These are phyloP conservation scores for Sander lucioperca DNA, from an alignment of 2,113 vertebrate species.

Conservation along the genomic window DNA sequence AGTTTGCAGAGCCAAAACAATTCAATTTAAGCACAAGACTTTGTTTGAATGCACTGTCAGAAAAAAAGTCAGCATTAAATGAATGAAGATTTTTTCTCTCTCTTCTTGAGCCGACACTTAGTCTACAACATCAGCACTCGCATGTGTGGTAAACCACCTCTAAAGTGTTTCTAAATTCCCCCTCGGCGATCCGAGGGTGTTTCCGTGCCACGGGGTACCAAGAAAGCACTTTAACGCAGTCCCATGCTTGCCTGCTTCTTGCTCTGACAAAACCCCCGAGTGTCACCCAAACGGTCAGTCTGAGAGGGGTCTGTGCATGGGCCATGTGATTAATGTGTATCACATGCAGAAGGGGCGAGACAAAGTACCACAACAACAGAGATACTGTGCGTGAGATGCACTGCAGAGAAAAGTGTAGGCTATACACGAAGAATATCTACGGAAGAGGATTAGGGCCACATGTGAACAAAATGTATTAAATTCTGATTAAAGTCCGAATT, in stretches of 20 bases:
- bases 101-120: constrained; percentile 5
- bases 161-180: constrained; percentile 62
- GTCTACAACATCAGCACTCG: constrained; percentile 4
- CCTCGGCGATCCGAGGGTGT: constrained; percentile 43
- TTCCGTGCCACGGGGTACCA: constrained; percentile 59
- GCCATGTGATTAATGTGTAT: constrained; percentile 39
- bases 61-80: background rate
- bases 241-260: constrained; percentile 16
- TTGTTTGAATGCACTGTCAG: background rate
- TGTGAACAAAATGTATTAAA: too few relatives aligned
- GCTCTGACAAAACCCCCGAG: too few relatives aligned
- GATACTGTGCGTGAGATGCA: background rate
- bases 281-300: constrained; percentile 21
- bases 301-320: background rate
- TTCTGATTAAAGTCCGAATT: too few relatives aligned
- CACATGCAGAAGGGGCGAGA: constrained; percentile 50
- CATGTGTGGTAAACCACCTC: constrained; percentile 69
- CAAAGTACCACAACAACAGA: background rate
- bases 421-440: background rate
- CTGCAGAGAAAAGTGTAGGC: background rate
- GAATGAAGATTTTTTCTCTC: background rate
- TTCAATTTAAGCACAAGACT: background rate
- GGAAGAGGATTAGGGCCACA: too few relatives aligned
- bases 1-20: too few relatives aligned
- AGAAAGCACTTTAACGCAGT: constrained; percentile 66